Percentiles rank a stretch among this genome's conserved stretches.
phyloP scores from a whole-genome alignment of 2,797 vertebrate species.

The Pseudochirops cupreus region DNA sequence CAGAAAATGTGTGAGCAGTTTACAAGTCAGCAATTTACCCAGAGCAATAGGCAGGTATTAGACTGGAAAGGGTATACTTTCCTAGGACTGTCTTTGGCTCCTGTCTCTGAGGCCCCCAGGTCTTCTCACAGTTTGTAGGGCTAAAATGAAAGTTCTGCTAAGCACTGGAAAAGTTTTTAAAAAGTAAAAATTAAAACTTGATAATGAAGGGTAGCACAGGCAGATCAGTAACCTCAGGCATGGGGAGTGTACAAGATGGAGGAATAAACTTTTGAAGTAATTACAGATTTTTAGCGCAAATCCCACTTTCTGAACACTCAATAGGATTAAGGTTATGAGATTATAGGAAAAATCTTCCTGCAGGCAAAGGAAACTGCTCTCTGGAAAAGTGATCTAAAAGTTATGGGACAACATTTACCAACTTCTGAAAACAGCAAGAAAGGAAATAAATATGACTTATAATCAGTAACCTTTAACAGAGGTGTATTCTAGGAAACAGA shows the following conservation, averaged over 20 bases:
- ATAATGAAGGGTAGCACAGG: conserved; percentile 16
- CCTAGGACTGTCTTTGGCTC: neutral
- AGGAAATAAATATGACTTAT: conserved; percentile 37
- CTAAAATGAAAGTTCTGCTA: conserved; percentile 18
- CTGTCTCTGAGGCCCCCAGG: neutral
- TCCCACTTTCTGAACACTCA: conserved; percentile 28
- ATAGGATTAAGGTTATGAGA: conserved; percentile 55
- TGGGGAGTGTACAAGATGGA: neutral
- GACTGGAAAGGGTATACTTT: conserved; percentile 49
- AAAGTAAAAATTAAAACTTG: neutral
- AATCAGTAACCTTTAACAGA: conserved; percentile 40
- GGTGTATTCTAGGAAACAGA: conserved; percentile 3
- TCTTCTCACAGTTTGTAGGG: conserved; percentile 47
- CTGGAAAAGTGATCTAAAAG: conserved; percentile 23
- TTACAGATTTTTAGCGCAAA: neutral
- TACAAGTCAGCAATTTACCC: conserved; percentile 54
- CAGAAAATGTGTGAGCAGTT: conserved; percentile 24
- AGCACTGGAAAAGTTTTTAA: neutral
- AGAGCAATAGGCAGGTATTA: conserved; percentile 54
- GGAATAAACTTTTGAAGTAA: neutral
- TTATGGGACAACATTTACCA: conserved; percentile 1
- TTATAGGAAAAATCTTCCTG: conserved; percentile 45
- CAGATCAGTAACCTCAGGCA: neutral
- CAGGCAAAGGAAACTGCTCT: neutral
- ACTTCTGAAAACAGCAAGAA: conserved; percentile 48